Percentiles rank a stretch among this genome's conserved stretches.
Evolutionary conservation across 2,113 vertebrate genomes (phyloP).

Genomic region (Epinephelus cyanopodus): DNA sequence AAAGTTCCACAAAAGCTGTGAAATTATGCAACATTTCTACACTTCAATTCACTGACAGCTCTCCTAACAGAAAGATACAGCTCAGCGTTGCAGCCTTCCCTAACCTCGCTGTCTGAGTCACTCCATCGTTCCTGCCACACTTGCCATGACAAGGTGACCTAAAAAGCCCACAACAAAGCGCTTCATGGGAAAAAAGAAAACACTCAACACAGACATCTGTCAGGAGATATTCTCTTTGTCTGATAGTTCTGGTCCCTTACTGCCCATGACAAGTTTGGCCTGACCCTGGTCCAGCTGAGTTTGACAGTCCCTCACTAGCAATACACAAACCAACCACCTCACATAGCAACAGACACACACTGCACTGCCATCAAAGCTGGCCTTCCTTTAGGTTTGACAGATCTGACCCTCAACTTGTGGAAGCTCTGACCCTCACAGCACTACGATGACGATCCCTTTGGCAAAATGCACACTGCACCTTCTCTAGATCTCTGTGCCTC

Average conservation of each 20-base stretch:
- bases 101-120: slow-evolving; percentile 40
- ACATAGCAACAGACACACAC: slow-evolving; percentile 22
- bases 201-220: slow-evolving; percentile 63
- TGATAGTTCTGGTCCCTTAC: slow-evolving; percentile 40
- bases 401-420: slow-evolving; percentile 1
- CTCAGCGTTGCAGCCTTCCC: slow-evolving; percentile 2
- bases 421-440: slow-evolving; percentile 12
- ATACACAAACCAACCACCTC: slow-evolving; percentile 19
- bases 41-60: background rate
- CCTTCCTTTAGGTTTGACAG: slow-evolving; percentile 10
- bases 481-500: background rate
- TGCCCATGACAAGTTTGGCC: slow-evolving; percentile 54
- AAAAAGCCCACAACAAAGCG: slow-evolving; percentile 58
- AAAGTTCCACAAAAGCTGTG: background rate
- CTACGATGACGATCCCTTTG: background rate
- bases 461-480: background rate
- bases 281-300: slow-evolving; percentile 33
- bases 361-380: slow-evolving; percentile 7
- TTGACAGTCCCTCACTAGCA: slow-evolving; percentile 25
- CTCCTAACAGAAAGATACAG: background rate
- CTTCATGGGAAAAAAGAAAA: slow-evolving; percentile 50
- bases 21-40: background rate
- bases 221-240: slow-evolving; percentile 59
- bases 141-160: slow-evolving; percentile 72
- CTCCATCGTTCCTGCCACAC: slow-evolving; percentile 44